phyloP scores from a whole-genome alignment of 1,140 invertebrate species.

The Neuroterus valhalla region DNA sequence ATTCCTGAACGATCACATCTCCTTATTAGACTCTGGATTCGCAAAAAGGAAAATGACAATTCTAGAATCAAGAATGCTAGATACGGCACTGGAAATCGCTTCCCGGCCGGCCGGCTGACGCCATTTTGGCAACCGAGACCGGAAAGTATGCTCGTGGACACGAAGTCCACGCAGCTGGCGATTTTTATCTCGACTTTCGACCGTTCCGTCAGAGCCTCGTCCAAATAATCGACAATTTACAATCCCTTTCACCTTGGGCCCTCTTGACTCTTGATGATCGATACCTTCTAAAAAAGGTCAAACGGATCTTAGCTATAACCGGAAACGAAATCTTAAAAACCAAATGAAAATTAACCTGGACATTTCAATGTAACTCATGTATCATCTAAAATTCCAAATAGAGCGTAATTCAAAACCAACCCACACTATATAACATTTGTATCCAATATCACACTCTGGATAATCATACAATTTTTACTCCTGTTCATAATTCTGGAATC shows the following conservation, averaged over 20 bases:
- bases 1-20: too few relatives aligned
- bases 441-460: too few relatives aligned
- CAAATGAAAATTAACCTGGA: too few relatives aligned
- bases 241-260: slow-evolving; percentile 8
- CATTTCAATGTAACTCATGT: too few relatives aligned
- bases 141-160: slow-evolving; percentile 62
- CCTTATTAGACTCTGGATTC: background rate
- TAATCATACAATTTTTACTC: background rate
- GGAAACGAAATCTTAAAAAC: background rate
- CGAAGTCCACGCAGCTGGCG: slow-evolving; percentile 58
- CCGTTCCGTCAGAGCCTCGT: slow-evolving; percentile 34
- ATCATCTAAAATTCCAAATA: too few relatives aligned
- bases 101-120: slow-evolving; percentile 67
- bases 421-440: too few relatives aligned
- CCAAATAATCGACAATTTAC: slow-evolving; percentile 31
- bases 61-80: background rate
- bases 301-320: background rate
- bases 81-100: slow-evolving; percentile 65
- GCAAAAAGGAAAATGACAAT: background rate
- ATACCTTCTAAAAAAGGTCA: background rate
- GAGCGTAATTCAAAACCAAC: too few relatives aligned
- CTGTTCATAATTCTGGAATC: background rate
- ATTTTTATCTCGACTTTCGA: slow-evolving; percentile 56
- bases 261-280: background rate
- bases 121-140: slow-evolving; percentile 73